Conservation (phyloP, 2,888 invertebrate genomes). For the Hesperia comma region DNA sequence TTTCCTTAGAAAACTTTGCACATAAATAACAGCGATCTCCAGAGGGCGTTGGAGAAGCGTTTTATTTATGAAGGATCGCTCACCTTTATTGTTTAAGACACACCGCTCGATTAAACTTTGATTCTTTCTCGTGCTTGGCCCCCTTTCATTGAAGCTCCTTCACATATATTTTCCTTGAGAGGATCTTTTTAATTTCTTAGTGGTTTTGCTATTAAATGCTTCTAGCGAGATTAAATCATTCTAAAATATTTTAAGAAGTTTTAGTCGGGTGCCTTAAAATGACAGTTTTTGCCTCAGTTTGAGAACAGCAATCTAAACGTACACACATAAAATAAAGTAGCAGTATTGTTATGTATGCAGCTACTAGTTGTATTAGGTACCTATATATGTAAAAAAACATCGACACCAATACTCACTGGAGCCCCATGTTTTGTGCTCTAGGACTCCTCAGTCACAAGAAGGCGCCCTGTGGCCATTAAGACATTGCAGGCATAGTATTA, state of each 20-base stretch:
- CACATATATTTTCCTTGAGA: neutral
- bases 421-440: no score
- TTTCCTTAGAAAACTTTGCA: constrained; percentile 49
- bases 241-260: neutral
- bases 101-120: constrained; percentile 48
- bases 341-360: no score
- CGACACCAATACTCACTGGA: no score
- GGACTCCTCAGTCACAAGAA: no score
- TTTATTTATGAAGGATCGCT: constrained; percentile 54
- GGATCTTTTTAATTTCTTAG: neutral
- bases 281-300: no score
- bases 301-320: no score
- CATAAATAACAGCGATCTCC: constrained; percentile 56
- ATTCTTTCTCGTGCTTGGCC: constrained; percentile 27
- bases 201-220: neutral
- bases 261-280: no score
- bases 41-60: constrained; percentile 43
- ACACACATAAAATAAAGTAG: no score
- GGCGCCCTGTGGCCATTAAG: no score
- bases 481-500: neutral
- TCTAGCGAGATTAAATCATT: neutral
- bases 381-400: no score
- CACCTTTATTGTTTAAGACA: constrained; percentile 55
- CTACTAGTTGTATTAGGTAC: no score
- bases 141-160: neutral